Percentiles rank a stretch among this genome's conserved stretches.
These are phyloP conservation scores for Alsophila aescularia DNA, from an alignment of 2,888 invertebrate genomes.

Conservation along the genomic window DNA sequence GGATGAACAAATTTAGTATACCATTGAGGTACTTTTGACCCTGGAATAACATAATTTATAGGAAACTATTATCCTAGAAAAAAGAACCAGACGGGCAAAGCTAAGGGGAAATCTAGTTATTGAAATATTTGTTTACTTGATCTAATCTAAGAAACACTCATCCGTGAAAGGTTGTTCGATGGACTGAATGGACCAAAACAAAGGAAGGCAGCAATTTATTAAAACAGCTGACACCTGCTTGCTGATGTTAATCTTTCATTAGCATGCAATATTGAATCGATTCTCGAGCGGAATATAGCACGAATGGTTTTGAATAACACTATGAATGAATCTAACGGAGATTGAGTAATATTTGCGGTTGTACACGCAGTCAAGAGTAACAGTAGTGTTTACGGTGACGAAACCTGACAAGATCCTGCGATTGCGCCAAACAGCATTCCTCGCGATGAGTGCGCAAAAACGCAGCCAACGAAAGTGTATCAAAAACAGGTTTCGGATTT, in stretches of 20 bases:
- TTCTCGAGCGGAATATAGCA: constrained; percentile 4
- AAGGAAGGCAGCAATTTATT: constrained; percentile 44
- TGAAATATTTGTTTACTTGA: constrained; percentile 33
- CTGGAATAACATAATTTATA: no score
- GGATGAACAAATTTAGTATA: no score
- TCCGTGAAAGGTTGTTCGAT: constrained; percentile 38
- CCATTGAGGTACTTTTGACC: no score
- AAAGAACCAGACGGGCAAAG: no score
- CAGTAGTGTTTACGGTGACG: constrained; percentile 24
- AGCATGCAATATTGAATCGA: constrained; percentile 8
- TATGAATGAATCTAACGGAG: not conserved
- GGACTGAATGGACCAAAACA: constrained; percentile 44
- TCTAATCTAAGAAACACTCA: constrained; percentile 48
- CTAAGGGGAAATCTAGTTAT: no score
- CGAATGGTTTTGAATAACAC: not conserved
- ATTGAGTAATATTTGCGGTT: not conserved
- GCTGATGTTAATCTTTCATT: constrained; percentile 21
- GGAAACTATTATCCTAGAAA: no score
- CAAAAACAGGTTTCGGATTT: constrained; percentile 44
- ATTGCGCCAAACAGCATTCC: constrained; percentile 65
- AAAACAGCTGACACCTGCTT: constrained; percentile 46
- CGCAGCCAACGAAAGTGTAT: constrained; percentile 61
- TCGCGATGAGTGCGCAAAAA: constrained; percentile 47
- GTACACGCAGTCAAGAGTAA: constrained; percentile 14
- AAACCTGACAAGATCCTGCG: constrained; percentile 35